phyloP scores from a whole-genome alignment of 2,888 invertebrate species.

The Xestia c-nigrum region DNA sequence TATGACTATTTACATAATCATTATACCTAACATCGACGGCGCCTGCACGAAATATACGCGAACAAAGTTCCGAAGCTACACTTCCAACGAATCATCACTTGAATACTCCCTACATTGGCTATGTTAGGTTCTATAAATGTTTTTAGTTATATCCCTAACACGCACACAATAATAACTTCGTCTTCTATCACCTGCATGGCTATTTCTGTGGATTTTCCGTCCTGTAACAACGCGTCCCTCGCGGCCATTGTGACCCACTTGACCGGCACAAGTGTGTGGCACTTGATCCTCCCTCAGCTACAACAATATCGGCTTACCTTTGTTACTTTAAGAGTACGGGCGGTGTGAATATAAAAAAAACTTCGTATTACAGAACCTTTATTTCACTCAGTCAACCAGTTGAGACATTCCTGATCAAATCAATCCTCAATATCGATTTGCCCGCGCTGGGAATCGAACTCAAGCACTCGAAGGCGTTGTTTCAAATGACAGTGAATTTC shows the following conservation, averaged over 20 bases:
- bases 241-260: conserved; percentile 5
- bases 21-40: background rate
- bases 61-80: background rate
- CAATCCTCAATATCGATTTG: background rate
- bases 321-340: conserved; percentile 6
- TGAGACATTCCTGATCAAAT: background rate
- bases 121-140: background rate
- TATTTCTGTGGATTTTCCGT: background rate
- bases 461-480: background rate
- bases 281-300: conserved; percentile 15
- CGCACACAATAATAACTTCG: background rate
- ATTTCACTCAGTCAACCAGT: background rate
- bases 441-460: background rate
- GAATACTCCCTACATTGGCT: background rate
- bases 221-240: background rate
- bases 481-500: background rate
- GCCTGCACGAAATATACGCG: background rate
- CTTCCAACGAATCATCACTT: background rate
- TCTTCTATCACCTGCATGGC: background rate
- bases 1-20: background rate
- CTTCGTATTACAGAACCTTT: background rate
- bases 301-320: conserved; percentile 24
- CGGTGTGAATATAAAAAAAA: background rate
- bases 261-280: conserved; percentile 23
- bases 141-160: background rate